A percentile compares a stretch with the other conserved stretches of the same genome.
Conservation (phyloP, 1,140 invertebrate species). For the Aphis craccivora region DNA sequence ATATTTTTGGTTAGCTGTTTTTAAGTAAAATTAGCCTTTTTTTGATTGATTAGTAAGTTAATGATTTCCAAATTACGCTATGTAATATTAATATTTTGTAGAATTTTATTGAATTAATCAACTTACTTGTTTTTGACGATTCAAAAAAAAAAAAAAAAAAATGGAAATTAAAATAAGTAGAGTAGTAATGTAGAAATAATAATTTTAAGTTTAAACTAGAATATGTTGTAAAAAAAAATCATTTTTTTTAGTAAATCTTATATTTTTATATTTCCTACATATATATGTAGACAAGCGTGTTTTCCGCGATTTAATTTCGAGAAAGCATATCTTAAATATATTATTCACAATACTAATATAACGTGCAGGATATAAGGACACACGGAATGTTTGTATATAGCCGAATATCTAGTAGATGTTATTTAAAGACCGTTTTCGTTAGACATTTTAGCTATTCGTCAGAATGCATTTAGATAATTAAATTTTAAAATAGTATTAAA, state of each 20-base stretch:
- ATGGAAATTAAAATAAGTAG: not conserved
- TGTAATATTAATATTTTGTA: no score
- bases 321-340: not conserved
- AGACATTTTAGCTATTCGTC: not conserved
- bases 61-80: no score
- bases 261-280: not conserved
- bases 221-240: not conserved
- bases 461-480: constrained; percentile 21
- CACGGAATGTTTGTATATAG: not conserved
- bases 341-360: not conserved
- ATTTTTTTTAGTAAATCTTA: no score
- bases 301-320: not conserved
- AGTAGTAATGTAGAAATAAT: not conserved
- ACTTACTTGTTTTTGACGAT: no score
- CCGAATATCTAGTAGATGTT: not conserved
- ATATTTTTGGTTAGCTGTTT: no score
- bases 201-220: not conserved
- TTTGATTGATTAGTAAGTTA: no score
- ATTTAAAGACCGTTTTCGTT: not conserved
- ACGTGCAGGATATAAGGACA: no score
- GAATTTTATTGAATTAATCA: no score
- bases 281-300: not conserved
- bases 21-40: no score
- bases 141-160: no score
- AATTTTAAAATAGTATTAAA: not conserved